phyloP scores from a whole-genome alignment of 2,888 invertebrate genomes.

The Pammene aurita region DNA sequence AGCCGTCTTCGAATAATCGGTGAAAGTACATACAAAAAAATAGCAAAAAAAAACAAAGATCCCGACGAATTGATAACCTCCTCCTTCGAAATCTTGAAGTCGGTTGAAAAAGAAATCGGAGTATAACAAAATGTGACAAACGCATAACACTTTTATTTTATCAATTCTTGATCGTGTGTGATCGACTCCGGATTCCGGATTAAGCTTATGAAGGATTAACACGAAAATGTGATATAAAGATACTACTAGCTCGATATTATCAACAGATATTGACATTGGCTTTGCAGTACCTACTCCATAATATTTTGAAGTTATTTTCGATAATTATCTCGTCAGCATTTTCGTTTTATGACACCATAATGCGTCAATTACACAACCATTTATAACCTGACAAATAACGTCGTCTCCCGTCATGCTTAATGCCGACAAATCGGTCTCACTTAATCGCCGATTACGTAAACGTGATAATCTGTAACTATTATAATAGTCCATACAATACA shows the following conservation, averaged over 20 bases:
- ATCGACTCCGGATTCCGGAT: not conserved
- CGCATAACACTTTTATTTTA: too few relatives aligned
- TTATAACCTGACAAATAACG: conserved; percentile 21
- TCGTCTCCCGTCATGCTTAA: conserved; percentile 24
- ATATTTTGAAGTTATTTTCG: not conserved
- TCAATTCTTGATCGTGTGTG: too few relatives aligned
- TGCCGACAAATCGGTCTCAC: conserved; percentile 27
- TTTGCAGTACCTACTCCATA: not conserved
- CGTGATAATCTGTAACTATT: conserved; percentile 25
- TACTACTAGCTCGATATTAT: not conserved
- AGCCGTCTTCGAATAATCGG: too few relatives aligned
- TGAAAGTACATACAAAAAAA: too few relatives aligned
- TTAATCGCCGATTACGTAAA: conserved; percentile 25
- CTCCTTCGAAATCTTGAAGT: too few relatives aligned
- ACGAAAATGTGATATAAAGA: not conserved
- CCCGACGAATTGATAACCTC: too few relatives aligned
- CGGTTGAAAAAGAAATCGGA: too few relatives aligned
- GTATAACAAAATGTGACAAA: too few relatives aligned
- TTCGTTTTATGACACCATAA: conserved; percentile 8
- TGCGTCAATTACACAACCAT: conserved; percentile 21
- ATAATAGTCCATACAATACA: conserved; percentile 11
- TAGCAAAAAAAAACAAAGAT: too few relatives aligned
- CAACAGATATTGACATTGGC: not conserved
- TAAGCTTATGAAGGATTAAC: not conserved
- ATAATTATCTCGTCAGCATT: conserved; percentile 16